These are phyloP conservation scores for Ethmia dodecea DNA, from an alignment of 2,888 invertebrate genomes.

Conservation along the genomic window DNA sequence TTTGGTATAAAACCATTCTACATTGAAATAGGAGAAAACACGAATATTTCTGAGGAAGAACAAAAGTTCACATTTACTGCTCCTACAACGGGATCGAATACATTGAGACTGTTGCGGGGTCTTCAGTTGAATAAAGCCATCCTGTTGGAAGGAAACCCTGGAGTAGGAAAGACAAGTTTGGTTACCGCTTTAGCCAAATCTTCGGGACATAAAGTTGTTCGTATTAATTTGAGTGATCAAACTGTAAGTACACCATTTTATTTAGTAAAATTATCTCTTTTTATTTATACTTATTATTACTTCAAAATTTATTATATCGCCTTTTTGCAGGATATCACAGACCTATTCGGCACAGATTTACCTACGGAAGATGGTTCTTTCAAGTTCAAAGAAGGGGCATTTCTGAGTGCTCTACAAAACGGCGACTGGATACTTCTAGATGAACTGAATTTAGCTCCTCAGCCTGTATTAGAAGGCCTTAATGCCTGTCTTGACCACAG, in stretches of 20 bases:
- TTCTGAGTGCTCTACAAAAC: conserved; percentile 93
- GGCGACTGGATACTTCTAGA: conserved; percentile 98
- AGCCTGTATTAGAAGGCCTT: conserved; percentile 98
- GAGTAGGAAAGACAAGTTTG: conserved; percentile 98
- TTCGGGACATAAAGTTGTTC: conserved; percentile 89
- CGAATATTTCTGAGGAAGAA: conserved; percentile 28
- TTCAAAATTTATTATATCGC: too few relatives aligned
- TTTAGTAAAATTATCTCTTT: conserved; percentile 2
- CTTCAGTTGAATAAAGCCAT: conserved; percentile 95
- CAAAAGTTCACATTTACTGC: conserved; percentile 84
- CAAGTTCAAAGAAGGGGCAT: conserved; percentile 97
- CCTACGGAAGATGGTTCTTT: conserved; percentile 97
- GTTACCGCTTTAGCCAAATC: conserved; percentile 92
- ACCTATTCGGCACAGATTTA: conserved; percentile 98
- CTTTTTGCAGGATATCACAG: conserved; percentile 88
- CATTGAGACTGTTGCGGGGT: conserved; percentile 90
- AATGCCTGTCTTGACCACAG: conserved; percentile 99
- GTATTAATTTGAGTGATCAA: conserved; percentile 99
- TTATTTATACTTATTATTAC: too few relatives aligned
- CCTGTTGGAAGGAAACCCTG: conserved; percentile 97
- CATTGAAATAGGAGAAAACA: conserved; percentile 72
- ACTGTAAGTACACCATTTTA: conserved; percentile 81
- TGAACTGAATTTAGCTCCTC: conserved; percentile 98
- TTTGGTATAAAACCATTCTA: conserved; percentile 91
- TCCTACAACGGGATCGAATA: conserved; percentile 88